Percentiles rank a stretch among this genome's conserved stretches.
Conservation (phyloP, 2,797 vertebrate species). For the Limnodromus scolopaceus region DNA sequence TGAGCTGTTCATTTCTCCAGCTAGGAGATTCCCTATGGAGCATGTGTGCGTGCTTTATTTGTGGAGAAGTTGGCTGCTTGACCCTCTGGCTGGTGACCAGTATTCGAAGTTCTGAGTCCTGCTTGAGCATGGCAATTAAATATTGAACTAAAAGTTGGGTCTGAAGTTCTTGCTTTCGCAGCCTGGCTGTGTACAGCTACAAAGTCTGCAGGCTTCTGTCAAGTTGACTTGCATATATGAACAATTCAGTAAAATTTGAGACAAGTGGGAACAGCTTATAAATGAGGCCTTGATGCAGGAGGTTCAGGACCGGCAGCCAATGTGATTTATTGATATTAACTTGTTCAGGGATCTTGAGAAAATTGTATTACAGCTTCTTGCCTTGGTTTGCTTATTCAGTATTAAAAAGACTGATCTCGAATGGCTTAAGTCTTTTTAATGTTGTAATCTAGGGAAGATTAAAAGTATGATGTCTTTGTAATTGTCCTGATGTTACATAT, state of each 20-base stretch:
- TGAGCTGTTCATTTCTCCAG: not conserved
- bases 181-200: too few species aligned
- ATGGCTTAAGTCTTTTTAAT: not conserved
- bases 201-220: not conserved
- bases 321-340: not conserved
- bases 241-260: not conserved
- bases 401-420: not conserved
- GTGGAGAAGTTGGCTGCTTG: not conserved
- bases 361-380: not conserved
- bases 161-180: not conserved
- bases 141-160: not conserved
- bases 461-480: not conserved
- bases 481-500: fast-evolving
- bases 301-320: not conserved
- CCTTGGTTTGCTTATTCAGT: not conserved
- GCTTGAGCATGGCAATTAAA: not conserved
- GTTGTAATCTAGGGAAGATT: not conserved
- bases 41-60: fast-evolving
- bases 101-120: not conserved
- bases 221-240: not conserved
- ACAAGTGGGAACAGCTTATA: not conserved
- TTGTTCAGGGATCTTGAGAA: not conserved
- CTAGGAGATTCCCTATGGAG: not conserved
- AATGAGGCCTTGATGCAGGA: not conserved
- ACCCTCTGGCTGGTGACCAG: not conserved